A percentile compares a stretch with the other conserved stretches of the same genome.
Evolutionary conservation across 2,888 invertebrate genomes (phyloP).

Genomic region (Ctena decussata): DNA sequence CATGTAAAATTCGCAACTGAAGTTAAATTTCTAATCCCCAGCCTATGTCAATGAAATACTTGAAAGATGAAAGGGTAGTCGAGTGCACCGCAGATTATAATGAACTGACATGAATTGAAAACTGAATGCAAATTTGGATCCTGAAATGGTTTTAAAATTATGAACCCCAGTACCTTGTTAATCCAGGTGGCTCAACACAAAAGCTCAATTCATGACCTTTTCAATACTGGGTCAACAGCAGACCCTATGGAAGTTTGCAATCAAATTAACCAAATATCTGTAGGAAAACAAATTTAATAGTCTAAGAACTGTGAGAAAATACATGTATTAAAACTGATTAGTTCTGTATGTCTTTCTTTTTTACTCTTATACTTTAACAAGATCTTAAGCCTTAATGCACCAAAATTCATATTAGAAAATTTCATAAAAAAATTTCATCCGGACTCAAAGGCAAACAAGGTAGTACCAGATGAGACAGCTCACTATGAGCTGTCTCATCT

Average conservation of each 20-base stretch:
- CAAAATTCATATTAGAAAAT: too few relatives aligned
- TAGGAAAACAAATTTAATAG: background rate
- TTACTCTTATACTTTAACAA: too few relatives aligned
- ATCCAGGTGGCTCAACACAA: slow-evolving; percentile 3
- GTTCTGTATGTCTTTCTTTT: too few relatives aligned
- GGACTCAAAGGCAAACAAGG: too few relatives aligned
- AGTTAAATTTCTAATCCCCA: background rate
- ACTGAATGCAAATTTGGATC: background rate
- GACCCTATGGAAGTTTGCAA: background rate
- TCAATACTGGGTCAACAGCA: background rate
- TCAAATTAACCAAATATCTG: background rate
- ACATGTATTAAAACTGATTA: too few relatives aligned
- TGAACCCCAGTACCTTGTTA: slow-evolving; percentile 3
- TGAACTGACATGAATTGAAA: slow-evolving; percentile 9
- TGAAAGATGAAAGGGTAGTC: slow-evolving; percentile 5
- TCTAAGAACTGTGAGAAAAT: background rate
- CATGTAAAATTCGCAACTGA: background rate
- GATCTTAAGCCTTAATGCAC: too few relatives aligned
- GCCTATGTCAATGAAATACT: background rate
- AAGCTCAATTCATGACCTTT: background rate
- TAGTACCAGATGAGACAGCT: too few relatives aligned
- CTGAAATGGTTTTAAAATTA: slow-evolving; percentile 6
- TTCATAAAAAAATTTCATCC: too few relatives aligned
- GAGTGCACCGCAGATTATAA: background rate
- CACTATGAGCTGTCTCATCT: too few relatives aligned